A percentile compares a stretch with the other conserved stretches of the same genome.
Conservation (phyloP, 64 coral and sea anemone genomes). For the Trachythela sp. region DNA sequence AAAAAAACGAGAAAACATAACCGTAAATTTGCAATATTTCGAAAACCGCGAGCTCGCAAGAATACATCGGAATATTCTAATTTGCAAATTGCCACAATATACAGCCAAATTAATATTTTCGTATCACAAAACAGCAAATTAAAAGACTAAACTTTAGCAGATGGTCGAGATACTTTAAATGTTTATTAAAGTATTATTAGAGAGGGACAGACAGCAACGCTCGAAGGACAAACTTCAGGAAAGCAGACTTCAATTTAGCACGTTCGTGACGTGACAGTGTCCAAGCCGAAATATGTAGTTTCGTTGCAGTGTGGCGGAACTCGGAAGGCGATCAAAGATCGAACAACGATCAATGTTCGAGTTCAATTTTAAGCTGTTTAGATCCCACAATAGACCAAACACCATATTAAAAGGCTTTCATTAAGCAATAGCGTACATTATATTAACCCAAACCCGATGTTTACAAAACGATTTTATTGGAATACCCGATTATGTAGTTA, state of each 20-base stretch:
- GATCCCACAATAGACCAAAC: neutral
- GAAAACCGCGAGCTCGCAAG: neutral
- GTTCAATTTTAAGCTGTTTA: neutral
- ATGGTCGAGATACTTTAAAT: neutral
- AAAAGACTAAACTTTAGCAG: neutral
- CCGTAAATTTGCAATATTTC: conserved; percentile 13
- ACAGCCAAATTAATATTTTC: neutral
- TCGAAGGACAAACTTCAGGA: neutral
- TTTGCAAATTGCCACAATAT: conserved; percentile 1
- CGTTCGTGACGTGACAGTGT: neutral
- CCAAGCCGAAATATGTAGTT: neutral
- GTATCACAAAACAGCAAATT: neutral
- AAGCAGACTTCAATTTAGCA: neutral
- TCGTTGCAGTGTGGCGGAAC: neutral
- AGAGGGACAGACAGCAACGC: neutral
- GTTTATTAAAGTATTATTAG: neutral
- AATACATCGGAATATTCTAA: neutral
- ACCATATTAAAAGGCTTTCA: neutral
- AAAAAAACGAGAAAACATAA: conserved; percentile 30
- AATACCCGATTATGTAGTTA: neutral
- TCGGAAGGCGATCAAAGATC: neutral
- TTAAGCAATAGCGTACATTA: neutral
- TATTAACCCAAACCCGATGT: neutral
- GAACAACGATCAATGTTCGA: neutral
- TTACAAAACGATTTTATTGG: neutral